phyloP scores from a whole-genome alignment of 2,888 invertebrate species.

The Brachyptera risi region DNA sequence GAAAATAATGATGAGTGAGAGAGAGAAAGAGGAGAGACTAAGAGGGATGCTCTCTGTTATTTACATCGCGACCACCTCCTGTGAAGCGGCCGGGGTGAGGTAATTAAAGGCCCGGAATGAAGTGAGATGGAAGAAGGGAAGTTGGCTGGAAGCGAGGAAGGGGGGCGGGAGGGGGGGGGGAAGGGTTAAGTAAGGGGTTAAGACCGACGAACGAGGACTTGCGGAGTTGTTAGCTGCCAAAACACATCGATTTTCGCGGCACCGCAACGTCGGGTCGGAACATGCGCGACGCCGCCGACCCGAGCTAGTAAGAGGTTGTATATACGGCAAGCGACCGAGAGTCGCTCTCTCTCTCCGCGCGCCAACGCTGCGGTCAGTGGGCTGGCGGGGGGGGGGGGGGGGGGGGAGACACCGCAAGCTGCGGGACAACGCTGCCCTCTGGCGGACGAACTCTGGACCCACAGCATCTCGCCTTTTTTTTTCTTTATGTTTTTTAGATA shows the following conservation, averaged over 20 bases:
- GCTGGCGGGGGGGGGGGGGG: background rate
- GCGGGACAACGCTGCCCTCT: conserved; percentile 19
- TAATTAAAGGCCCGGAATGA: conserved; percentile 28
- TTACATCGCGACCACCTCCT: no score
- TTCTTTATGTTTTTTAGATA: conserved; percentile 4
- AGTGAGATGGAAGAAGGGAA: conserved; percentile 21
- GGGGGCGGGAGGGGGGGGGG: conserved; percentile 17
- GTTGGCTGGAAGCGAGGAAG: background rate
- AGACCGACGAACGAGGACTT: conserved; percentile 27
- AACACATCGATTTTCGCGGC: conserved; percentile 33
- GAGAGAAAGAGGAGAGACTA: background rate
- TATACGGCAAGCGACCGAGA: conserved; percentile 19
- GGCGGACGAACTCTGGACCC: conserved; percentile 7
- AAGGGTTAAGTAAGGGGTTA: conserved; percentile 17
- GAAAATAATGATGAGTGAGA: conserved; percentile 17
- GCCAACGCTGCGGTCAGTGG: background rate
- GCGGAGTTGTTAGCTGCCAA: conserved; percentile 32
- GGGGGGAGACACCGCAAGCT: conserved; percentile 8
- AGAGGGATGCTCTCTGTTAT: background rate
- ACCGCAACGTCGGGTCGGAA: conserved; percentile 23
- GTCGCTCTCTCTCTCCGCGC: conserved; percentile 9
- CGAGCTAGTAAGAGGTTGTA: conserved; percentile 10
- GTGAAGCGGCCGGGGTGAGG: conserved; percentile 18
- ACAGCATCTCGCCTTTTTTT: conserved; percentile 1
- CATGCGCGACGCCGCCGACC: conserved; percentile 16